Evolutionary conservation across 2,113 vertebrate species (phyloP).

Genomic region (Alethe castanea): DNA sequence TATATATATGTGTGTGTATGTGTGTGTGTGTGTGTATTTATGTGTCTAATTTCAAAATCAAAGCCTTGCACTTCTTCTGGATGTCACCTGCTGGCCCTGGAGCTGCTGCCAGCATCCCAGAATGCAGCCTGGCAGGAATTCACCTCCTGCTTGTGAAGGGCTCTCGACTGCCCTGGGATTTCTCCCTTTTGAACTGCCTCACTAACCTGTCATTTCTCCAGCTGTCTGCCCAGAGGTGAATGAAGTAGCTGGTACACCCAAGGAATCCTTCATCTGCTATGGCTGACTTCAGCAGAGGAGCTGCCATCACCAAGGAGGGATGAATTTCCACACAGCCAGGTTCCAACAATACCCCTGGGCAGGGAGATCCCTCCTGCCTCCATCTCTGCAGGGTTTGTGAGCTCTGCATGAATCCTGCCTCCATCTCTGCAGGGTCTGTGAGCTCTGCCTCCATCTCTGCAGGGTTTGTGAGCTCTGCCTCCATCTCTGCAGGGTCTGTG

Average conservation of each 20-base stretch:
- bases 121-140: slow-evolving; percentile 46
- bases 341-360: background rate
- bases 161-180: slow-evolving; percentile 48
- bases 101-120: slow-evolving; percentile 35
- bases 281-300: slow-evolving; percentile 50
- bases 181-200: slow-evolving; percentile 46
- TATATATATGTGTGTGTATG: background rate
- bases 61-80: slow-evolving; percentile 34
- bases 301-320: slow-evolving; percentile 12
- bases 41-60: slow-evolving; percentile 37
- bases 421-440: too few species aligned
- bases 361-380: background rate
- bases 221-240: slow-evolving; percentile 44
- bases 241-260: slow-evolving; percentile 52
- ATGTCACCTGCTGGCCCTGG: slow-evolving; percentile 25
- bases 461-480: too few species aligned
- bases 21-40: background rate
- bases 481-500: too few species aligned
- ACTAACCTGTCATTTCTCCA: slow-evolving; percentile 56
- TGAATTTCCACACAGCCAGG: background rate
- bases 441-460: too few species aligned
- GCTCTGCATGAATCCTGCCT: too few species aligned
- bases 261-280: slow-evolving; percentile 54
- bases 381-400: background rate
- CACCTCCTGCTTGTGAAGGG: background rate